These are phyloP conservation scores for Ganaspis brasiliensis DNA, from an alignment of 2,888 invertebrate species.

Conservation along the genomic window DNA sequence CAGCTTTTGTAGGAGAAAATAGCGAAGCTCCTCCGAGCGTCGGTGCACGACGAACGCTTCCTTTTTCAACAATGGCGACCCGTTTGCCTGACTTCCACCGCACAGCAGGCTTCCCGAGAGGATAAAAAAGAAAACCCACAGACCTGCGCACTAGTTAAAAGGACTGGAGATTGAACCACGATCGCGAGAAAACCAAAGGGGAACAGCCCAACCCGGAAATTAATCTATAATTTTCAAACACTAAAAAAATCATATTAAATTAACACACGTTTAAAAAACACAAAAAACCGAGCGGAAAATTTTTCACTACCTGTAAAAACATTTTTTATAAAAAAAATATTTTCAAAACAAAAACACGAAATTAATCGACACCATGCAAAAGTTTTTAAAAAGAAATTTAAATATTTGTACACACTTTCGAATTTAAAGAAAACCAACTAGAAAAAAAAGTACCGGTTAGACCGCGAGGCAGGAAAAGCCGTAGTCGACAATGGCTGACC, in stretches of 20 bases:
- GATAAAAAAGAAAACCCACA: conserved; percentile 57
- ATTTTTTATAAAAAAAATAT: not conserved
- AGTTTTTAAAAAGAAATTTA: not conserved
- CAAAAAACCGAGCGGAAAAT: not conserved
- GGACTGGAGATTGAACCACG: conserved; percentile 40
- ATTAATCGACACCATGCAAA: not conserved
- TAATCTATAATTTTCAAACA: not conserved
- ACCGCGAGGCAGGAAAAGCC: conserved; percentile 66
- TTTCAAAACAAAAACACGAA: not conserved
- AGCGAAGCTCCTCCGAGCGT: conserved; percentile 64
- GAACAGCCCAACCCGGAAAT: conserved; percentile 41
- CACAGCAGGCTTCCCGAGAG: conserved; percentile 65
- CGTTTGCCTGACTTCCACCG: conserved; percentile 54
- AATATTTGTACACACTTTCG: no score
- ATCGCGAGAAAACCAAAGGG: conserved; percentile 49
- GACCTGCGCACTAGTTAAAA: conserved; percentile 50
- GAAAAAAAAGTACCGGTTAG: conserved; percentile 56
- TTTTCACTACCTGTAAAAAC: not conserved
- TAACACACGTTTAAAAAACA: not conserved
- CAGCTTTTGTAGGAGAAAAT: conserved; percentile 70
- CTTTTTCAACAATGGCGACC: conserved; percentile 77
- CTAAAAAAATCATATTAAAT: not conserved
- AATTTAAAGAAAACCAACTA: not conserved
- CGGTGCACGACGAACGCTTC: conserved; percentile 74
- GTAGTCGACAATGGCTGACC: conserved; percentile 77